Evolutionary conservation across 2,113 vertebrate species (phyloP).

Genomic region (Manacus vitellinus): DNA sequence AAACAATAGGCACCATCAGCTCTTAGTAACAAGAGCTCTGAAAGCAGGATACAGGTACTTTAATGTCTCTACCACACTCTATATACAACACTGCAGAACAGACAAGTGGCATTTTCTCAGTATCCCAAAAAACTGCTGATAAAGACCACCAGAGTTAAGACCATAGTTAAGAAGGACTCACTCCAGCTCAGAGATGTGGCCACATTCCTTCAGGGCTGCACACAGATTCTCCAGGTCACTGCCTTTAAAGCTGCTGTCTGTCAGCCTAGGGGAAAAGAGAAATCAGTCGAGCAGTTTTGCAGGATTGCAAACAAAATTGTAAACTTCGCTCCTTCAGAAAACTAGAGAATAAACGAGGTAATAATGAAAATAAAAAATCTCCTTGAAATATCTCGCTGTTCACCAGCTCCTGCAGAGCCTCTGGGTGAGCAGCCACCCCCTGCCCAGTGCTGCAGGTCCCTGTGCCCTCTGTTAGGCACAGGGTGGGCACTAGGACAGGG

Average conservation of each 20-base stretch:
- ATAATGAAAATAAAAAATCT: neutral
- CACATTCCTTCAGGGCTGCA: conserved; percentile 58
- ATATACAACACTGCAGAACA: neutral
- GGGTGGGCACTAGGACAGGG: neutral
- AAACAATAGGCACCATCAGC: neutral
- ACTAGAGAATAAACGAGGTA: neutral
- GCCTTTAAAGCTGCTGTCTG: conserved; percentile 62
- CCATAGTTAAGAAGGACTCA: conserved; percentile 55
- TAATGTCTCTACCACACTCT: neutral
- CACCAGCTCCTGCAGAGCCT: neutral
- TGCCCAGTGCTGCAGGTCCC: neutral
- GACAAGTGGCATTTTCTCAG: neutral
- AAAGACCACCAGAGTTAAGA: neutral
- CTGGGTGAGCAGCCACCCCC: neutral
- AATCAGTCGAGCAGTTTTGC: neutral
- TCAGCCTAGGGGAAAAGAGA: conserved; percentile 68
- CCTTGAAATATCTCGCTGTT: neutral
- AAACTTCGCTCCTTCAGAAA: neutral
- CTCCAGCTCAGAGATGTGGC: conserved; percentile 71
- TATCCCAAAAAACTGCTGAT: neutral
- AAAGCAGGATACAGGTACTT: neutral
- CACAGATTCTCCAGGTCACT: conserved; percentile 67
- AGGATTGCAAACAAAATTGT: neutral
- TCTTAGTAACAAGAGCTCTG: neutral
- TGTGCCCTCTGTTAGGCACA: neutral